Evolutionary conservation across 2,113 vertebrate genomes (phyloP).

Genomic region (Myiopsitta monachus): DNA sequence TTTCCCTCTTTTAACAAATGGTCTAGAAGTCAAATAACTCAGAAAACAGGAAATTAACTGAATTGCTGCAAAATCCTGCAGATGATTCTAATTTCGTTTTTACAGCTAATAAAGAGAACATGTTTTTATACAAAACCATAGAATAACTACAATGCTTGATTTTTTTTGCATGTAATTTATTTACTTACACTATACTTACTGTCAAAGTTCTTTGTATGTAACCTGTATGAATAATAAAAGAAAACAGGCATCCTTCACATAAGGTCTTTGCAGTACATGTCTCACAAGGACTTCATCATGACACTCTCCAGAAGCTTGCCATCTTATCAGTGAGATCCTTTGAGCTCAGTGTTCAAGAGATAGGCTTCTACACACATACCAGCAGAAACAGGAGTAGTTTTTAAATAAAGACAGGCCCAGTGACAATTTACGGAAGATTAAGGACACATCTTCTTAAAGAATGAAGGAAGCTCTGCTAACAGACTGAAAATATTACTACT

Average conservation of each 20-base stretch:
- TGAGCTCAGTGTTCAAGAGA: neutral
- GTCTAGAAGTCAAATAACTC: constrained; percentile 60
- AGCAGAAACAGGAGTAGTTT: neutral
- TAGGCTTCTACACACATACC: neutral
- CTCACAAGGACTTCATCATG: constrained; percentile 1
- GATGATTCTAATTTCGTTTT: constrained; percentile 64
- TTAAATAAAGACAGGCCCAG: neutral
- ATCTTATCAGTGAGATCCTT: neutral
- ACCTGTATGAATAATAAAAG: neutral
- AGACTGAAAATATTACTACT: neutral
- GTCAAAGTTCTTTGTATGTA: neutral
- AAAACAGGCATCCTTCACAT: neutral
- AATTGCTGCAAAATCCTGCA: constrained; percentile 60
- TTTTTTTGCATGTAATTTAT: neutral
- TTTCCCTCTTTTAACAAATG: neutral
- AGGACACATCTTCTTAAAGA: neutral
- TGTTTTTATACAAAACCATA: neutral
- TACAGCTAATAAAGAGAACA: constrained; percentile 57
- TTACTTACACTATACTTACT: neutral
- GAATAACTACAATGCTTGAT: neutral
- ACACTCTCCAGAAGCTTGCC: neutral
- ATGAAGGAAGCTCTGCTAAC: neutral
- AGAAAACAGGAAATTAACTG: constrained; percentile 78
- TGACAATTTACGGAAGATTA: neutral
- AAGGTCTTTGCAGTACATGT: neutral